A percentile compares a stretch with the other conserved stretches of the same genome.
Conservation (phyloP, 1,140 invertebrate species). For the Meloidogyne exigua region DNA sequence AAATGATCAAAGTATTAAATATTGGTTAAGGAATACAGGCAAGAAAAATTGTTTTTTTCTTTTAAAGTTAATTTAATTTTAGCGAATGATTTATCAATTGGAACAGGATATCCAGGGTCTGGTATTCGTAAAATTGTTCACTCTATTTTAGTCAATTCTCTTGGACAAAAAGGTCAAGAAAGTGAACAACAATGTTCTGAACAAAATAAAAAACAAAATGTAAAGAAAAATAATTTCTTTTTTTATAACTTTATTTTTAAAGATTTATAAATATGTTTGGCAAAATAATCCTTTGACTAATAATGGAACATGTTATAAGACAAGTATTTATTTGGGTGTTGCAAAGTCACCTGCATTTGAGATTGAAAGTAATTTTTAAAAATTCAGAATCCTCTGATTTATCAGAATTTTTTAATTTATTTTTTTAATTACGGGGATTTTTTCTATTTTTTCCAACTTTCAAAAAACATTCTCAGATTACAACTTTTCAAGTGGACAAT, state of each 20-base stretch:
- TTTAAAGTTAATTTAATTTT: slow-evolving; percentile 26
- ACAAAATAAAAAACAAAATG: slow-evolving; percentile 31
- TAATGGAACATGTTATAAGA: slow-evolving; percentile 30
- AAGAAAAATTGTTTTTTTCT: background rate
- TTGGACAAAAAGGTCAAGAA: slow-evolving; percentile 25
- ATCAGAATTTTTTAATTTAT: too few relatives aligned
- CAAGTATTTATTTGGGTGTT: slow-evolving; percentile 31
- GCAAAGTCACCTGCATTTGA: slow-evolving; percentile 44
- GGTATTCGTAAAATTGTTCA: slow-evolving; percentile 20
- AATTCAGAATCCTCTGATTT: background rate
- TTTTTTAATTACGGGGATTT: too few relatives aligned
- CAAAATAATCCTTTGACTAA: slow-evolving; percentile 30
- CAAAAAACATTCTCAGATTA: slow-evolving; percentile 35
- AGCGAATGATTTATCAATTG: slow-evolving; percentile 37
- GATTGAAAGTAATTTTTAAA: slow-evolving; percentile 20
- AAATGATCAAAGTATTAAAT: slow-evolving; percentile 5
- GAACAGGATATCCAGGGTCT: slow-evolving; percentile 11
- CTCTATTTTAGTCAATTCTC: slow-evolving; percentile 27
- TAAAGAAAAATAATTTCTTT: background rate
- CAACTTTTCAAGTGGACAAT: slow-evolving; percentile 30
- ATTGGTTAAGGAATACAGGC: slow-evolving; percentile 18
- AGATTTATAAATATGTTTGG: slow-evolving; percentile 39
- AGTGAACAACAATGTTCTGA: slow-evolving; percentile 37
- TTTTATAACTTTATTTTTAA: background rate
- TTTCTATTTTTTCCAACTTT: too few relatives aligned